phyloP scores from a whole-genome alignment of 1,140 invertebrate genomes.

The Pseudobourletiella spinata region DNA sequence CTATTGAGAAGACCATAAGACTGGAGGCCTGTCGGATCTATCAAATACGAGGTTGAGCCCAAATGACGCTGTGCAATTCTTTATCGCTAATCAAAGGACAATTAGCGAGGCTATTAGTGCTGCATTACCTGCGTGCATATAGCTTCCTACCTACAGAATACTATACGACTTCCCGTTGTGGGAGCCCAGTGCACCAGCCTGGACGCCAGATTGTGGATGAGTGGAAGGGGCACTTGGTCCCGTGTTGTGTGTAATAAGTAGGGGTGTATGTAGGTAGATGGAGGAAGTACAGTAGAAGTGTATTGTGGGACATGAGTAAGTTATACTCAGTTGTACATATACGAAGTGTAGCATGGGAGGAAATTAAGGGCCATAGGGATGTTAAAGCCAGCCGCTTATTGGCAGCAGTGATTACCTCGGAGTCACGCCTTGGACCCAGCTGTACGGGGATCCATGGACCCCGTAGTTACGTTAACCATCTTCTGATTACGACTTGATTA shows the following conservation, averaged over 20 bases:
- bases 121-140: slow-evolving; percentile 6
- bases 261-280: no score
- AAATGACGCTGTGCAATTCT: slow-evolving; percentile 20
- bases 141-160: neutral
- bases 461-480: no score
- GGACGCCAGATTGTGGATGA: neutral
- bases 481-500: no score
- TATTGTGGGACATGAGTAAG: no score
- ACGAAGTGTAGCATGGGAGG: no score
- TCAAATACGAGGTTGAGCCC: neutral
- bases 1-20: neutral
- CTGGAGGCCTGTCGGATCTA: neutral
- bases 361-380: no score
- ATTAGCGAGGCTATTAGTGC: slow-evolving; percentile 19
- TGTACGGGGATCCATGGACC: no score
- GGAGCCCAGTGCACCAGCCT: neutral
- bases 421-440: no score
- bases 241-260: neutral
- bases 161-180: neutral
- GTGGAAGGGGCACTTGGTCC: neutral
- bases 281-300: neutral
- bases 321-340: no score
- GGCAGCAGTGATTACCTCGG: no score
- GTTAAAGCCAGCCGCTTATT: no score
- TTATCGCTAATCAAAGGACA: slow-evolving; percentile 22